Evolutionary conservation across 2,113 vertebrate genomes (phyloP).

Genomic region (Rallus limicola): DNA sequence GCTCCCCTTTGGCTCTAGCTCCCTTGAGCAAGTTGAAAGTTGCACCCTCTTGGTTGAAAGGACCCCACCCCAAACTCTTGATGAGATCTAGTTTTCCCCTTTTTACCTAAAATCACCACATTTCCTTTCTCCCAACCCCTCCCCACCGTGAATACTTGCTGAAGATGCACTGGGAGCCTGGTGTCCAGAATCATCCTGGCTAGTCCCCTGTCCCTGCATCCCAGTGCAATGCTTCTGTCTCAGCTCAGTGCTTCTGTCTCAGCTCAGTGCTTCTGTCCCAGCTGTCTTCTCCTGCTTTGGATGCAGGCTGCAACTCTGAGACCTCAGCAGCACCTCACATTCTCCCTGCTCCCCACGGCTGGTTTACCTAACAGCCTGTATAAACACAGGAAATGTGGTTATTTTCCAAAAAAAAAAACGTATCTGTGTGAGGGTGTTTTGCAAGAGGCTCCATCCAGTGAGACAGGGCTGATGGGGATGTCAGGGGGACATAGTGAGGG

Average conservation of each 20-base stretch:
- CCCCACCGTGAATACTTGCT: not conserved
- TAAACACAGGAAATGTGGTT: constrained; percentile 32
- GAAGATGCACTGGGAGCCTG: not conserved
- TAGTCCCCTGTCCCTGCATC: not conserved
- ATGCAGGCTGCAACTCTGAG: rapidly evolving
- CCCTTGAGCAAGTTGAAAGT: not conserved
- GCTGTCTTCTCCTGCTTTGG: not conserved
- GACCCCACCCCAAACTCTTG: rapidly evolving
- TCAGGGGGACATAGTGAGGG: not conserved
- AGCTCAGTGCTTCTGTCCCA: not conserved
- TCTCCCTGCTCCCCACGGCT: rapidly evolving
- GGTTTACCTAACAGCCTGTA: not conserved
- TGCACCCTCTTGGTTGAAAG: not conserved
- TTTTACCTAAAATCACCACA: rapidly evolving
- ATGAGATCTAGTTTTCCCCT: not conserved
- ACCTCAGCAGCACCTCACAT: not conserved
- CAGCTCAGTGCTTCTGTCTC: rapidly evolving
- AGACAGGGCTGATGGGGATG: not conserved
- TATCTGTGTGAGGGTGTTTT: not conserved
- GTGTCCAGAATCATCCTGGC: not conserved
- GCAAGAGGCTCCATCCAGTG: not conserved
- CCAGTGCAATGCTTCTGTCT: rapidly evolving
- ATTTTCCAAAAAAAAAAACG: not conserved
- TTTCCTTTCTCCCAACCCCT: not conserved
- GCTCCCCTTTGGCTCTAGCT: not conserved